These are phyloP conservation scores for Halcyon malimbica DNA, from an alignment of 2,113 vertebrate species.

Conservation along the genomic window DNA sequence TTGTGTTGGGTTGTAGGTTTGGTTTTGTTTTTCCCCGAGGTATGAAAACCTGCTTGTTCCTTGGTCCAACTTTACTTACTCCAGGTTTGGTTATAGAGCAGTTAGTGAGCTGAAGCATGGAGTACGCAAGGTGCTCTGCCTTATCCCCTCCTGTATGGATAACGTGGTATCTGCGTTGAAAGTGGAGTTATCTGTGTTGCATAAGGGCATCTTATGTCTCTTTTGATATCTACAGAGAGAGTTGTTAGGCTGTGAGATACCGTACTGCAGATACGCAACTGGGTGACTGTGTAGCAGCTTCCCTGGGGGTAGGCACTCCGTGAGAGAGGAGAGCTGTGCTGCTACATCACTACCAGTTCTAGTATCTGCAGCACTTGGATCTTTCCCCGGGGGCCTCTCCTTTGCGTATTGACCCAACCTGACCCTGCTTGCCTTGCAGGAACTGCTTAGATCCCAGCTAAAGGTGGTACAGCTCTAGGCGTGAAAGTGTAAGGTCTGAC, in stretches of 20 bases:
- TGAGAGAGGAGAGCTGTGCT: not conserved
- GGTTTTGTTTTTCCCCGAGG: not conserved
- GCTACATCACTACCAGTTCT: not conserved
- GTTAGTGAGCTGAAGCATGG: not conserved
- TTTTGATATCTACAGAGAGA: not conserved
- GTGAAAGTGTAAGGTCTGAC: constrained; percentile 10
- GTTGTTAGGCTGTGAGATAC: not conserved
- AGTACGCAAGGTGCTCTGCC: not conserved
- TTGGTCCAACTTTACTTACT: not conserved
- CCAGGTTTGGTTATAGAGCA: not conserved
- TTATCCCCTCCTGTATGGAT: not conserved
- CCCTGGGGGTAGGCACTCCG: not conserved
- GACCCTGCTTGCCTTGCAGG: constrained; percentile 42
- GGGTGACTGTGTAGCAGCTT: not conserved
- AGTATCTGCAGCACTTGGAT: not conserved
- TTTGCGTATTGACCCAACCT: not conserved
- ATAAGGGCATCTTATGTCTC: not conserved
- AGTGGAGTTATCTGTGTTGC: not conserved
- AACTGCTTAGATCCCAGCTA: constrained; percentile 1
- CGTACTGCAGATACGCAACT: not conserved
- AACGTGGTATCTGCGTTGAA: not conserved
- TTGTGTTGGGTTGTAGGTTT: not conserved
- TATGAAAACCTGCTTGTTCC: not conserved
- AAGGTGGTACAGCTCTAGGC: constrained; percentile 17
- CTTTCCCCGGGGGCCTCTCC: constrained; percentile 1